Evolutionary conservation across 2,888 invertebrate species (phyloP), one percentile per base, ranked within the genome.

Genomic region (Parapristionchus giblindavisi): DNA sequence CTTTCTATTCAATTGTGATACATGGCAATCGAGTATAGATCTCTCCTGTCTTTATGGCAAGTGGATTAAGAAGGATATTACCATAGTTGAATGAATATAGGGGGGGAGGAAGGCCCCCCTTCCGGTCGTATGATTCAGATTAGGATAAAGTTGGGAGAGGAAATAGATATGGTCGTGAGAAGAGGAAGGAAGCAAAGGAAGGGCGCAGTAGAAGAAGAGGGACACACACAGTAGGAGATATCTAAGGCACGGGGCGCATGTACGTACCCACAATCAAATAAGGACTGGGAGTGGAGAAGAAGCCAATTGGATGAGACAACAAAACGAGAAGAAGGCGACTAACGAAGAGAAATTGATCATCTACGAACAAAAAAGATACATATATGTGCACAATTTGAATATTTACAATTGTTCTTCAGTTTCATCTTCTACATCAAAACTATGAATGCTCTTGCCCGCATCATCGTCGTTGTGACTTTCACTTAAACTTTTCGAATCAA

Each of bases 201-300:
- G n/a, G n/a, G 21, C 8, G 60, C 24, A 48, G 73, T 8, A 40
- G 60, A n/a, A 70, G 17, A 72, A 56, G 8, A 38, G 38, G 38
- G 17, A 52, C 32, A 21, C 4, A 68, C 34, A 68, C 34, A 51
- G 34, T 32, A 68, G 34, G 51, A 52, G 43, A 52, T 52, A 66
- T 43, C 52, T 14, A 32, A 34, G 48, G 14, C 48, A 65, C n/a
- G n/a, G n/a, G n/a, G n/a, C n/a, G n/a, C n/a, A n/a, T n/a, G n/a
- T n/a, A n/a, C n/a, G n/a, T n/a, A n/a, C n/a, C n/a, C 63, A 66
- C 68, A 68, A 68, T 68, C 68, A 32, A 68, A 68, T 51, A 51
- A 66, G 21, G 24, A 56, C 52, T 52, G 34, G 38, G 68, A 70
- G 29, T 43, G n/a, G 73, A 73, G 60, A 60, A 63, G 24, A 11